phyloP scores from a whole-genome alignment of 2,888 invertebrate genomes.

The Drosophila merina region DNA sequence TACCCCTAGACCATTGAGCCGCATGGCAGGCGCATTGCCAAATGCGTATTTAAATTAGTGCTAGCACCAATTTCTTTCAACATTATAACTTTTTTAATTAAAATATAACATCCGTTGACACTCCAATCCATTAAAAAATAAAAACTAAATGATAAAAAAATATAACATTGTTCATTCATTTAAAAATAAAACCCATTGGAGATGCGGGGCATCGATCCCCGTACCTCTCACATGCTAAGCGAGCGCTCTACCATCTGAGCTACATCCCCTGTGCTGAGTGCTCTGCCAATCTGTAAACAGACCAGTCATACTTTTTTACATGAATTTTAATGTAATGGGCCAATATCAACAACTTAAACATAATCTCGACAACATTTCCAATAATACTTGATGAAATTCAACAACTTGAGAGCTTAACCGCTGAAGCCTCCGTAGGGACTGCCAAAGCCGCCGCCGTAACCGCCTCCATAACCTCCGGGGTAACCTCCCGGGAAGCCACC shows the following conservation, averaged over 20 bases:
- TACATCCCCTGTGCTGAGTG: constrained; percentile 79
- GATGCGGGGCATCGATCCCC: constrained; percentile 84
- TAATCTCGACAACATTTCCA: constrained; percentile 11
- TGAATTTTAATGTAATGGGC: constrained; percentile 52
- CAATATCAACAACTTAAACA: constrained; percentile 8
- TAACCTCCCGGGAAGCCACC: constrained; percentile 33
- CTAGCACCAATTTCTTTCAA: constrained; percentile 41
- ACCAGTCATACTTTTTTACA: constrained; percentile 2
- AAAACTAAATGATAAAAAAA: constrained; percentile 13
- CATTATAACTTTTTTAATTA: too few relatives aligned
- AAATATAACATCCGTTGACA: too few relatives aligned
- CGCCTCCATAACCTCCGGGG: constrained; percentile 17
- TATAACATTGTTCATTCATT: background rate
- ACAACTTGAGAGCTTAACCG: constrained; percentile 11
- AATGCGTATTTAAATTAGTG: background rate
- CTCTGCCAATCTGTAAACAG: constrained; percentile 7
- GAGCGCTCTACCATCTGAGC: constrained; percentile 88
- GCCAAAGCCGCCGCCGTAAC: constrained; percentile 28
- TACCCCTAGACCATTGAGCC: constrained; percentile 86
- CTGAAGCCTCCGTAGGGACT: constrained; percentile 3
- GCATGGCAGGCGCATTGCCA: constrained; percentile 70
- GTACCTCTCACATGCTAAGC: constrained; percentile 87
- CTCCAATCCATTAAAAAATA: background rate
- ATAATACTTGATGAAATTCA: constrained; percentile 12
- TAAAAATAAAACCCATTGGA: constrained; percentile 56